Evolutionary conservation across 2,888 invertebrate species (phyloP), one percentile per base, ranked within the genome.

Genomic region (Scaptomyza cyrtandrae): DNA sequence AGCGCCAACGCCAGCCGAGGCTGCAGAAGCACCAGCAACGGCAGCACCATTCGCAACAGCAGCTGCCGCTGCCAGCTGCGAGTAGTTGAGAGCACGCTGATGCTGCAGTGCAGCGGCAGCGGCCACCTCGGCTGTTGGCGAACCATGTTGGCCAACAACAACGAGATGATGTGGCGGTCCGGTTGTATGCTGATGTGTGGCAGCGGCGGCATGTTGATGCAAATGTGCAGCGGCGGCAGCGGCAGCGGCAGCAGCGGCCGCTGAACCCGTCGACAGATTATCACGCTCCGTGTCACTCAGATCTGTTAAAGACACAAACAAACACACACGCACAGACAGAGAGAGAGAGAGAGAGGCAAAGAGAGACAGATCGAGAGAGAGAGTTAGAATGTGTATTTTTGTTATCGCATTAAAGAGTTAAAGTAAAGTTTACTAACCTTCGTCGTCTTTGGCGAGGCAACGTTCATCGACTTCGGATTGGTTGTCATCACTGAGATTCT

Each of bases 381-480:
- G 45, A 69, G 24, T 33, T 43, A 62, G 48, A 11, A 35, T 35
- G 13, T 46, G 56, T 37, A 2, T 19, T 19, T 19, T 66, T 35
- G 35, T 50, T 71, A 71, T 84, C 60, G 59, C 45, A 2, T 19
- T 24, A 24, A 24, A 24, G 24, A 19, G 19, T 19, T 10, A 13
- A 35, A 27, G 35, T 64, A 76, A 81, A 77, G 82, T 86, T 75
- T 78, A 89, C 93, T 92, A 80, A 92, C 92, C 92, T 78, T 92
- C 92, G 90, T 97, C 97, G 48, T 88, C 86, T 86, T 86, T 86
- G 77, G 73, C 80, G 71, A 86, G 60, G 66, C 83, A 84, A 75
- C 96, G 88, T 65, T 90, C 97, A 80, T 97, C 97, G 74, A 96
- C 96, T 90, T 97, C 97, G 81, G 97, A 96, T 83, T 96, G 95